Evolutionary conservation across 2,888 invertebrate species (phyloP), one percentile per base, ranked within the genome.

Genomic region (Tenthredo scrophulariae): DNA sequence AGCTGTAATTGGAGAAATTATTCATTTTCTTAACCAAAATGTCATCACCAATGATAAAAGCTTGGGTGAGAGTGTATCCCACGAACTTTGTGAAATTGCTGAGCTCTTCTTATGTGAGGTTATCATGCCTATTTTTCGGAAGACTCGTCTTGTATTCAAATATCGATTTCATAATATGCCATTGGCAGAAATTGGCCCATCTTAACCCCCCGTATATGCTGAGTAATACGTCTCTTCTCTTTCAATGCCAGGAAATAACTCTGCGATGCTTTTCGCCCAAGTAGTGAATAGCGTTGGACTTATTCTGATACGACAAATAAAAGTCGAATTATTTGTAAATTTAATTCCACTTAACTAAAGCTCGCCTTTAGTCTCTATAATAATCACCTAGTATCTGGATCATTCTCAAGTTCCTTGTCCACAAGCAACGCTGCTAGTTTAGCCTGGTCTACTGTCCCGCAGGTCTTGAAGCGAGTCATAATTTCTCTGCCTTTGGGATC

Each of bases 131-230:
- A 72, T 37, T 37, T 72, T 29, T 37, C 70, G 22, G 40, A 37
- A 72, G 29, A 72, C n/a, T 72, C 70, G 70, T 18, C 70, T 72
- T 15, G 70, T 72, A 37, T 72, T 72, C 33, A 72, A 37, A n/a
- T 72, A 72, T 0, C 37, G 70, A 72, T 72, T 72, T n/a, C 29
- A 72, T n/a, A 72, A 72, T 72, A 72, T 72, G n/a, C 70, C 70
- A 72, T 29, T 29, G 29, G 70, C 70, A 72, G 37, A 22, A 72
- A 72, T 72, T 72, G 70, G 70, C 37, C 70, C 40, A 37, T 72
- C 29, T 29, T 72, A n/a, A 72, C 70, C 70, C 37, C 15, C n/a
- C 29, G 29, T 72, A 37, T 72, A 29, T 29, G 70, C 33, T 72
- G 70, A 29, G 70, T 72, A 72, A 72, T 72, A 72, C 18, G 40